Evolutionary conservation across 2,888 invertebrate species (phyloP), one percentile per base, ranked within the genome.

Genomic region (Amiota minor): DNA sequence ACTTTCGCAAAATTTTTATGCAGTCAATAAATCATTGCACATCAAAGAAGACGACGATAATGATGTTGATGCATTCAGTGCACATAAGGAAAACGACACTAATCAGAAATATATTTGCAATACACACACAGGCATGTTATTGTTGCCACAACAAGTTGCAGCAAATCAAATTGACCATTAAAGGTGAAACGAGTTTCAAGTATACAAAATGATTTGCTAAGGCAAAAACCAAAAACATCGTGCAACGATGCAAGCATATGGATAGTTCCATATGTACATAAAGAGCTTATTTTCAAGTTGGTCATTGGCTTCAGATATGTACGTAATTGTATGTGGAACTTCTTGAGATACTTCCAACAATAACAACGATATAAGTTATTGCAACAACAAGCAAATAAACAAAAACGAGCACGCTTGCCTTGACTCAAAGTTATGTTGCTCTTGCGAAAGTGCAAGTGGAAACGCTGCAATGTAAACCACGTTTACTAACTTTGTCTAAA

Each of bases 371-470:
- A 16, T 14, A 9, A 14, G 9, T 16, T 59, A 20, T 59, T 59
- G 23, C 8, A 59, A 59, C 59, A 59, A 20, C 16, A 11, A 20
- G 20, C 59, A 16, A 20, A 53, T 16, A 53, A 53, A 16, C 53
- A 53, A 53, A 14, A 53, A 53, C 65, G 12, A 35, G 16, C 50
- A 35, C 67, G 50, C 53, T 68, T 68, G 46, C 67, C 67, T 53
- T 68, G 67, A 53, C 46, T 65, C 46, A 65, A 65, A 65, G 50
- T 68, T 45, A 68, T 18, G 59, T 35, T 62, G n/a, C 23, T 12
- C 35, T 53, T 68, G 50, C 67, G 67, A 68, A 68, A 68, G 67
- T 68, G 67, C 67, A 68, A 68, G 67, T 68, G 67, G 53, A 53
- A 35, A 23, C 6, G 6, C 35, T 6, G 35, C 35, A 6, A 35